A percentile compares a stretch with the other conserved stretches of the same genome.
Conservation (phyloP, 2,113 vertebrate species). For the Columba janthina region DNA sequence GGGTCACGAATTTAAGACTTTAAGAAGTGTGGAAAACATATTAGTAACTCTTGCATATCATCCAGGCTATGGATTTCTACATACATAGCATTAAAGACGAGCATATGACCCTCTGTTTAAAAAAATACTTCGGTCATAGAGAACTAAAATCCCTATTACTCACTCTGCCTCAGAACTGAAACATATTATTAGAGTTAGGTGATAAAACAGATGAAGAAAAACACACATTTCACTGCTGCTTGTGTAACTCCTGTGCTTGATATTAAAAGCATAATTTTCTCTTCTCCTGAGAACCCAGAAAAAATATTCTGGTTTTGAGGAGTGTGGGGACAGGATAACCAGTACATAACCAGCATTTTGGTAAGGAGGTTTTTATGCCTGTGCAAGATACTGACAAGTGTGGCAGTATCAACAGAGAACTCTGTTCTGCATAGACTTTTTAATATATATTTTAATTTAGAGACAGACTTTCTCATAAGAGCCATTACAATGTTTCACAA, state of each 20-base stretch:
- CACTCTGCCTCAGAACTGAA: neutral
- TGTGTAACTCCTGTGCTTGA: neutral
- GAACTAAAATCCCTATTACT: neutral
- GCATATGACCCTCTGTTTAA: neutral
- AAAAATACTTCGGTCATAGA: neutral
- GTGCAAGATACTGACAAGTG: neutral
- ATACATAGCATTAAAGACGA: neutral
- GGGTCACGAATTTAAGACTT: neutral
- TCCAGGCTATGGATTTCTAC: neutral
- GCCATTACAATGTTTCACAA: neutral
- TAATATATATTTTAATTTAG: neutral
- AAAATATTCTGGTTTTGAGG: neutral
- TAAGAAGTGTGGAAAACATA: neutral
- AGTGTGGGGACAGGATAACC: neutral
- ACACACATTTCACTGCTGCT: neutral
- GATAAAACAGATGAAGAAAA: neutral
- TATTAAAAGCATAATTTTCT: neutral
- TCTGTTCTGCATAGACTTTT: neutral
- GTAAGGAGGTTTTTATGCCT: neutral
- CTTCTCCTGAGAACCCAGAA: neutral
- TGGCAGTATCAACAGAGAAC: neutral
- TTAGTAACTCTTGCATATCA: neutral
- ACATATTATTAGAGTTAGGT: neutral
- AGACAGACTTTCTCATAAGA: neutral
- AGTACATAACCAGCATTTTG: neutral